phyloP scores from a whole-genome alignment of 2,797 vertebrate species.

The Sphenopsis melanotis region DNA sequence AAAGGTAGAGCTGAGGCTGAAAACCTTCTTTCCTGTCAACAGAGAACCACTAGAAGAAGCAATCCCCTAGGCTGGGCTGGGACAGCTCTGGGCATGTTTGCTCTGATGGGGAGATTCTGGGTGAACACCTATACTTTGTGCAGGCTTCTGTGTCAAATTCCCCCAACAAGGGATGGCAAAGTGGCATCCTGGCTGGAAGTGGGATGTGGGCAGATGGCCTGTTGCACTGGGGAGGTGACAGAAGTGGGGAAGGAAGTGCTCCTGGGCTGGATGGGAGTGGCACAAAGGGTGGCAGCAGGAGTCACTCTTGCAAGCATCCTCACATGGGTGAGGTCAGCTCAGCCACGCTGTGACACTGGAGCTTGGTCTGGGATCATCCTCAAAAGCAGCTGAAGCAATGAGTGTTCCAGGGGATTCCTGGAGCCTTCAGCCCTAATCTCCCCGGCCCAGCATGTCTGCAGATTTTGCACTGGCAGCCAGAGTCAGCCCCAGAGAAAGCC shows the following conservation, averaged over 20 bases:
- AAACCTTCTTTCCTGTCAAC: neutral
- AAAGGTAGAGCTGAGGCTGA: neutral
- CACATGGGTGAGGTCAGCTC: neutral
- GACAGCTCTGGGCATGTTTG: neutral
- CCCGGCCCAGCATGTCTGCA: neutral
- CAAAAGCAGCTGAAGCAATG: neutral
- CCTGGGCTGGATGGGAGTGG: neutral
- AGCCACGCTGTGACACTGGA: neutral
- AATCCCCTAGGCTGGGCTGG: neutral
- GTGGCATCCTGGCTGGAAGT: neutral
- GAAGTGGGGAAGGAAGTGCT: neutral
- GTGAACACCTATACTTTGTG: neutral
- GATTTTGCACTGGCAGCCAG: accelerated
- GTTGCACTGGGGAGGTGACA: neutral
- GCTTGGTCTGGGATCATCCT: neutral
- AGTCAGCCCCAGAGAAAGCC: neutral
- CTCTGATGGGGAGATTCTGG: neutral
- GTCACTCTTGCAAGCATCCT: neutral
- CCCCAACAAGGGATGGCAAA: neutral
- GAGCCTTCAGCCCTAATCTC: neutral
- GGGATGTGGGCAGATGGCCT: accelerated
- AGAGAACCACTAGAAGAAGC: neutral
- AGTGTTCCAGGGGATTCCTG: neutral
- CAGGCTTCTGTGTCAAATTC: neutral
- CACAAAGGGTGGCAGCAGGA: neutral